Percentiles rank a stretch among this genome's conserved stretches.
These are phyloP conservation scores for Nebria salina DNA, from an alignment of 2,888 invertebrate genomes.

Conservation along the genomic window DNA sequence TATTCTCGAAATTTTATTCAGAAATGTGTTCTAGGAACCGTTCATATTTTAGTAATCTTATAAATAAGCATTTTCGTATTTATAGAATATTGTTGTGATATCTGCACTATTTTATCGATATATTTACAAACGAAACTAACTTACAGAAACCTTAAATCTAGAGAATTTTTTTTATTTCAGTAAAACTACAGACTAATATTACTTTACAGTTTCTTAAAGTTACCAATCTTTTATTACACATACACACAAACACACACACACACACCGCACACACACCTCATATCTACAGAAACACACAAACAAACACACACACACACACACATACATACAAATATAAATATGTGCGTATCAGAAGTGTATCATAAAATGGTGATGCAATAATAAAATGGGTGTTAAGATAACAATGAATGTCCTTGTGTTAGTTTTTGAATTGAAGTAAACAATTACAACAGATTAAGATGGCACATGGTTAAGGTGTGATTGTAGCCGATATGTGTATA, in stretches of 20 bases:
- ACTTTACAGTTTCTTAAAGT: too few relatives aligned
- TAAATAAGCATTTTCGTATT: not conserved
- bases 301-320: too few relatives aligned
- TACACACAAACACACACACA: too few relatives aligned
- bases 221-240: too few relatives aligned
- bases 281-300: too few relatives aligned
- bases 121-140: not conserved
- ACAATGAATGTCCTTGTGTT: constrained; percentile 21
- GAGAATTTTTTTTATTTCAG: too few relatives aligned
- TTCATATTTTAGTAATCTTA: not conserved
- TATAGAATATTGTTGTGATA: not conserved
- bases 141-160: too few relatives aligned
- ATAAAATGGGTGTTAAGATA: not conserved
- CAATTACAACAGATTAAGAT: constrained; percentile 9
- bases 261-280: too few relatives aligned
- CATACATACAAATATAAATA: too few relatives aligned
- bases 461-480: not conserved
- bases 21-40: not conserved
- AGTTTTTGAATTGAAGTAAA: constrained; percentile 11
- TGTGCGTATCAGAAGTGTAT: not conserved
- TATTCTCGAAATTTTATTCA: not conserved
- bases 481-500: not conserved
- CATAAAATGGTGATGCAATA: not conserved
- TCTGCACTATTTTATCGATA: not conserved
- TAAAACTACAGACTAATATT: too few relatives aligned